Conservation (phyloP, 2,888 invertebrate genomes). For the Chironomus tentans region DNA sequence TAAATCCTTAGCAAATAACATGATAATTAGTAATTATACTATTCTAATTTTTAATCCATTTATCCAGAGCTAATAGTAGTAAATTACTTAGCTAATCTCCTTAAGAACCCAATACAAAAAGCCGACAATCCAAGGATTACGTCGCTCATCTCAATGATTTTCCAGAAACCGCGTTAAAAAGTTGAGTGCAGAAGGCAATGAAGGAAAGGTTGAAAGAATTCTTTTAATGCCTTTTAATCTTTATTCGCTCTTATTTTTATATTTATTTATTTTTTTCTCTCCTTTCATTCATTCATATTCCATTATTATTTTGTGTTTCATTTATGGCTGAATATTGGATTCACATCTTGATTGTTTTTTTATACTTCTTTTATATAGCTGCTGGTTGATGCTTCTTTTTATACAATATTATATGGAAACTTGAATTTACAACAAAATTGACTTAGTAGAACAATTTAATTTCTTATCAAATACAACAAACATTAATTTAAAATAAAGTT, state of each 20-base stretch:
- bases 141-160: too few species aligned
- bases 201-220: slow-evolving; percentile 6
- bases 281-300: slow-evolving; percentile 6
- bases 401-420: background rate
- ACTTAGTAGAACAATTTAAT: background rate
- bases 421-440: too few species aligned
- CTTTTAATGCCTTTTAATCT: slow-evolving; percentile 24
- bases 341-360: slow-evolving; percentile 20
- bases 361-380: background rate
- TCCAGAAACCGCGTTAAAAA: background rate
- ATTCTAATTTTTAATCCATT: too few species aligned
- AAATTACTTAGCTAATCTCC: too few species aligned
- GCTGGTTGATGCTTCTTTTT: background rate
- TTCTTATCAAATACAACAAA: slow-evolving; percentile 17
- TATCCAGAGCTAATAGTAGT: too few species aligned
- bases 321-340: background rate
- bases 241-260: background rate
- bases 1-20: too few species aligned
- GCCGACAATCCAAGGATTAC: too few species aligned
- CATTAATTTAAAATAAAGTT: background rate
- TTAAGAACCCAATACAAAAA: too few species aligned
- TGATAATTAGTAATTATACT: too few species aligned
- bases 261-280: background rate
- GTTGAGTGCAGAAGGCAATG: slow-evolving; percentile 1
- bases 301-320: slow-evolving; percentile 10